Evolutionary conservation across 1,140 invertebrate genomes (phyloP).

Genomic region (Aphidius ervi): DNA sequence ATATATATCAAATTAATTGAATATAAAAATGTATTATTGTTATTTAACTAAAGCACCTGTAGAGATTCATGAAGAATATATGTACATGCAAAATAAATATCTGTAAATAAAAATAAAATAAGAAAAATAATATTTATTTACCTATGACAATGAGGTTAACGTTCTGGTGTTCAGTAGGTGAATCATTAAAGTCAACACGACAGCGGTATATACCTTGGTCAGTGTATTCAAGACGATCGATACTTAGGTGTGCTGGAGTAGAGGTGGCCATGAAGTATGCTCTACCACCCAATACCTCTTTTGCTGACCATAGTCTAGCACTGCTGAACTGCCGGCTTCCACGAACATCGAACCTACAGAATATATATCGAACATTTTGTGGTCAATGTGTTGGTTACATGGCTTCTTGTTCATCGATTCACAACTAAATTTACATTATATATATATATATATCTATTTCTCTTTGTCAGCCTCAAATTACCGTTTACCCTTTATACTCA

Average conservation of each 20-base stretch:
- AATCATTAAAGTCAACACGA: constrained; percentile 59
- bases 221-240: constrained; percentile 49
- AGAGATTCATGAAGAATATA: no score
- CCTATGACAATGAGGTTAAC: constrained; percentile 59
- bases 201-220: constrained; percentile 59
- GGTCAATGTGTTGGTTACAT: constrained; percentile 10
- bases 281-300: constrained; percentile 43
- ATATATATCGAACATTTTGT: constrained; percentile 11
- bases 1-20: no score
- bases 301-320: constrained; percentile 47
- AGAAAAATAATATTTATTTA: constrained; percentile 36
- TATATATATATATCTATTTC: no score
- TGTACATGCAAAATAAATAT: no score
- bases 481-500: no score
- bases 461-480: no score
- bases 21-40: no score
- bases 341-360: constrained; percentile 49
- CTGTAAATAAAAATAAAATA: neutral
- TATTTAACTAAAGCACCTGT: no score
- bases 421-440: neutral
- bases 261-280: constrained; percentile 50
- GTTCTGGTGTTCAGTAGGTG: constrained; percentile 55
- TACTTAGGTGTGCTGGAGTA: constrained; percentile 52
- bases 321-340: constrained; percentile 36
- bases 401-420: constrained; percentile 4